Conservation (phyloP, 1,140 invertebrate species). For the Zaprionus nigranus region DNA sequence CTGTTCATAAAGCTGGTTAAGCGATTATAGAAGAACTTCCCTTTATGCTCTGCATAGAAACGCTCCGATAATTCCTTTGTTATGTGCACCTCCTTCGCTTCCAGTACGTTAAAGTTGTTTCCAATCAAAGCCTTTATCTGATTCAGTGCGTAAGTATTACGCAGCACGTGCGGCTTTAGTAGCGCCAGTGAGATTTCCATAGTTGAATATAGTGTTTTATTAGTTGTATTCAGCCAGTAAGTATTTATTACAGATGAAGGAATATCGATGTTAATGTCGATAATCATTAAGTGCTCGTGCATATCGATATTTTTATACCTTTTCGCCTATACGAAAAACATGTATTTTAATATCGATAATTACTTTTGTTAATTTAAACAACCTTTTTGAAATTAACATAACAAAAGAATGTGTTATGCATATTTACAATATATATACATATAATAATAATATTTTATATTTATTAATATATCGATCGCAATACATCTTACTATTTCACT, state of each 20-base stretch:
- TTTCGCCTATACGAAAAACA: background rate
- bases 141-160: conserved; percentile 88
- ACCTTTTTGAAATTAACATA: too few relatives aligned
- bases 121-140: conserved; percentile 89
- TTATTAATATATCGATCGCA: background rate
- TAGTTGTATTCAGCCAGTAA: background rate
- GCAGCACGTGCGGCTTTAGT: conserved; percentile 90
- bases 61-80: conserved; percentile 87
- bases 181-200: conserved; percentile 88
- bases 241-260: background rate
- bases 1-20: conserved; percentile 94
- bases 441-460: too few relatives aligned
- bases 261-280: background rate
- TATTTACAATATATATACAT: too few relatives aligned
- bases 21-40: conserved; percentile 95
- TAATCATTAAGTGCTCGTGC: background rate
- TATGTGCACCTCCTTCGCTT: conserved; percentile 88
- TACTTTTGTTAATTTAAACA: background rate
- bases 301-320: background rate
- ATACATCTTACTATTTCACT: background rate
- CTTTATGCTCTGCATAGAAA: conserved; percentile 94
- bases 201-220: background rate
- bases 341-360: background rate
- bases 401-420: too few relatives aligned
- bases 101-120: conserved; percentile 90